Base-by-base conservation (phyloP, 2,888 invertebrate species). In the Eristalis arbustorum region DNA sequence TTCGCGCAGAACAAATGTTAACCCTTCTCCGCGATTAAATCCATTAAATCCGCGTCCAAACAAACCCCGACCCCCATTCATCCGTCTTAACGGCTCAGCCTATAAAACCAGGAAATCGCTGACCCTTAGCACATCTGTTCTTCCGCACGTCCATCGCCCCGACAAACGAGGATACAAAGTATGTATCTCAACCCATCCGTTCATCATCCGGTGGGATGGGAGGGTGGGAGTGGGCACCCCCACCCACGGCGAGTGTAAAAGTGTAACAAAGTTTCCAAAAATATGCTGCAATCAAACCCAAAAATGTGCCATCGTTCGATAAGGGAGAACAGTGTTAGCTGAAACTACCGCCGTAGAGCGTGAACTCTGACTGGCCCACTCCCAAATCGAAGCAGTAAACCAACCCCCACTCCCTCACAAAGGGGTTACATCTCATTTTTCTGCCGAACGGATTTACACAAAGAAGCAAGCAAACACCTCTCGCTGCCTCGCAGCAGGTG, bases 261-360 rank as follows among this genome's bases (percentile, higher is more conserved):
- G 80, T 5, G 31, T 80, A 73, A 77, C 77, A 69, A 77, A 73
- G 57, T 77, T 49, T 76, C 62, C 62, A 64, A 81, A 85, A 81
- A 76, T 49, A 77, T 85, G 81, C 64, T 81, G 73, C 84, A 85
- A 81, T 85, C 80, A 85, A 73, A 61, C 76, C 77, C 23, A 59
- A 82, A 85, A 74, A 81, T 73, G 69, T 62, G 61, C 64, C 79
- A 77, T 77, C 63, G 77, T 63, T 77, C 81, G 85, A 82, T 81
- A 85, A 71, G 81, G 73, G 69, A 77, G 34, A 6, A 13, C 25
- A 61, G 61, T 78, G 71, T 85, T 63, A 67, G 74, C 59, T 66
- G 23, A 74, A 77, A 77, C 74, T 64, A 77, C 85, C 69, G 31
- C n/a, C 64, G 69, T 73, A 22, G 69, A 81, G 72, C n/a, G n/a